Percentiles rank a stretch among this genome's conserved stretches.
Evolutionary conservation across 2,113 vertebrate species (phyloP).

Genomic region (Melanocharis versteri): DNA sequence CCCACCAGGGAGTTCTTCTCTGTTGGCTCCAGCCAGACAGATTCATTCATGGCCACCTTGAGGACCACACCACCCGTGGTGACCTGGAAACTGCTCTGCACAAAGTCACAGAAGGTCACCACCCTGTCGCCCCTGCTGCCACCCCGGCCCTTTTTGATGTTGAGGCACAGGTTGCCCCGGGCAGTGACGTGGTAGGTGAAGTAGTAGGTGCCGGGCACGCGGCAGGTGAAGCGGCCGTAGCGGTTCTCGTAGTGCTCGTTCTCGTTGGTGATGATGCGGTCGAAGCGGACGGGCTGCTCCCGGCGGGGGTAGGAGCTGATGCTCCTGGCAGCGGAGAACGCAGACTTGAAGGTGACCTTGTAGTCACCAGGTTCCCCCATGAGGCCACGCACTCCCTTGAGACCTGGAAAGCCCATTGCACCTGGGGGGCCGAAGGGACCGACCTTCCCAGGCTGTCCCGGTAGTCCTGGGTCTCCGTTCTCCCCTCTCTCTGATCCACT

Average conservation of each 20-base stretch:
- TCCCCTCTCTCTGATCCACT: constrained; percentile 42
- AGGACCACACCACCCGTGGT: constrained; percentile 77
- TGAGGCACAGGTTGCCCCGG: constrained; percentile 70
- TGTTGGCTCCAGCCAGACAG: constrained; percentile 67
- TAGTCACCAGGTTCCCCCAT: constrained; percentile 67
- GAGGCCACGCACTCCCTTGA: background rate
- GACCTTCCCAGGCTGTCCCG: constrained; percentile 72
- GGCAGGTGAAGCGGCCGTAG: constrained; percentile 71
- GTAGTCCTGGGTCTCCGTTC: constrained; percentile 63
- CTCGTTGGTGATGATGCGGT: constrained; percentile 36
- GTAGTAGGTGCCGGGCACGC: constrained; percentile 76
- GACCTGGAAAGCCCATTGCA: background rate
- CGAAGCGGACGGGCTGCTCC: constrained; percentile 68
- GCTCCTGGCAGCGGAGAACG: constrained; percentile 71
- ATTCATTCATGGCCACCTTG: constrained; percentile 42
- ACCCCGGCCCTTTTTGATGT: constrained; percentile 51
- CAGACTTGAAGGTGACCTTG: constrained; percentile 33
- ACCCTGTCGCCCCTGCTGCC: constrained; percentile 1
- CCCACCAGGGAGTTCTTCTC: constrained; percentile 71
- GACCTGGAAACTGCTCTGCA: constrained; percentile 63
- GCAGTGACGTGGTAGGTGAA: constrained; percentile 82
- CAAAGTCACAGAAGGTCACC: constrained; percentile 76
- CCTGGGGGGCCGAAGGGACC: constrained; percentile 70
- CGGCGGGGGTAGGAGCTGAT: background rate
- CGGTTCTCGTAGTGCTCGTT: constrained; percentile 56